These are phyloP conservation scores for Carpatolechia fugitivella DNA, from an alignment of 2,888 invertebrate species.

Conservation along the genomic window DNA sequence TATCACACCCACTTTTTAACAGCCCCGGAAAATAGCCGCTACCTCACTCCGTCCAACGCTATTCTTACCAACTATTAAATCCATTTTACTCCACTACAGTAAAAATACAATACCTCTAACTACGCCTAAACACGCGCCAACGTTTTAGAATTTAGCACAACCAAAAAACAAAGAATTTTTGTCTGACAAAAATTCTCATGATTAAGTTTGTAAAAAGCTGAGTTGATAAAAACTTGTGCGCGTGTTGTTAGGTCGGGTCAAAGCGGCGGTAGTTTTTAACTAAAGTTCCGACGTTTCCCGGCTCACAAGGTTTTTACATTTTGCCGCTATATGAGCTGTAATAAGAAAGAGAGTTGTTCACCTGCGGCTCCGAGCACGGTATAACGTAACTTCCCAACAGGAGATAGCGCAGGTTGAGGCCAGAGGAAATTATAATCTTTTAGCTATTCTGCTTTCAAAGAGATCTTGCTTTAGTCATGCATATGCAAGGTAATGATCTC, in stretches of 20 bases:
- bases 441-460: too few species aligned
- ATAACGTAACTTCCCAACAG: too few species aligned
- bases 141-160: not conserved
- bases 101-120: conserved; percentile 1
- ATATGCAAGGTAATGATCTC: too few species aligned
- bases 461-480: too few species aligned
- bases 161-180: not conserved
- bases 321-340: too few species aligned
- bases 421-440: too few species aligned
- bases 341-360: too few species aligned
- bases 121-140: not conserved
- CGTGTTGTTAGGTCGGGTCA: not conserved
- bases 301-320: too few species aligned
- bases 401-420: too few species aligned
- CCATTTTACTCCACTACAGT: not conserved
- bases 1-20: conserved; percentile 10
- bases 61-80: conserved; percentile 6
- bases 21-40: not conserved
- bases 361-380: too few species aligned
- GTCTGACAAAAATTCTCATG: not conserved
- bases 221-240: not conserved
- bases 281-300: too few species aligned
- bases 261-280: not conserved
- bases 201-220: not conserved
- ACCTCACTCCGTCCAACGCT: not conserved